Conservation (phyloP, 2,113 vertebrate species). For the Apus apus region DNA sequence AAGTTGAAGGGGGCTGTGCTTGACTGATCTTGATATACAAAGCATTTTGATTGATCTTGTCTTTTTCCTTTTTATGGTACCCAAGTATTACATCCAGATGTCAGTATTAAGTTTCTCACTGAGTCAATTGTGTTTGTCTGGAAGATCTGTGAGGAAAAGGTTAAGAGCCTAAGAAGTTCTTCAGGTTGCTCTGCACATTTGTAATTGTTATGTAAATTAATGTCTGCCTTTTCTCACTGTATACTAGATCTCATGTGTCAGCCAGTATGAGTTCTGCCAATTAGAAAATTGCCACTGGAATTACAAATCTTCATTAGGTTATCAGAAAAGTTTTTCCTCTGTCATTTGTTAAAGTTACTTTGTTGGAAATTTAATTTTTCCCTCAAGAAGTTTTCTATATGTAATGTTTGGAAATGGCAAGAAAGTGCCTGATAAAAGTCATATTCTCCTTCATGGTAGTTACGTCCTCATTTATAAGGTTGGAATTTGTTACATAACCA, state of each 20-base stretch:
- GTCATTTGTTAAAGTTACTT: neutral
- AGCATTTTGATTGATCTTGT: neutral
- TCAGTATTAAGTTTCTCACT: neutral
- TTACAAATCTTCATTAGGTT: conserved; percentile 28
- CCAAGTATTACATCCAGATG: neutral
- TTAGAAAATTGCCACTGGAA: conserved; percentile 14
- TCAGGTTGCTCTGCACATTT: neutral
- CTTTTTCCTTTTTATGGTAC: neutral
- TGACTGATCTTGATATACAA: neutral
- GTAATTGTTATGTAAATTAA: neutral
- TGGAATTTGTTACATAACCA: neutral
- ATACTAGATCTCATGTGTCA: neutral
- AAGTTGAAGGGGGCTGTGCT: neutral
- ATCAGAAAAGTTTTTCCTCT: neutral
- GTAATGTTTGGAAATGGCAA: neutral
- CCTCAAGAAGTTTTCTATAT: neutral
- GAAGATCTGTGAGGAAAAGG: neutral
- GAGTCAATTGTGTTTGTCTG: neutral
- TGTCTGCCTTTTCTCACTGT: neutral
- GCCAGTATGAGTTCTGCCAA: neutral
- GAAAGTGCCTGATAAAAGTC: neutral
- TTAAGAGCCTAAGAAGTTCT: neutral
- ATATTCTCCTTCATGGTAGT: neutral
- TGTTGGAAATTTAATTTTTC: neutral
- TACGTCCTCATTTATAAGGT: neutral